Percentiles rank a stretch among this genome's conserved stretches.
Evolutionary conservation across 64 coral and sea anemone genomes (phyloP).

Genomic region (Trachythela sp.): DNA sequence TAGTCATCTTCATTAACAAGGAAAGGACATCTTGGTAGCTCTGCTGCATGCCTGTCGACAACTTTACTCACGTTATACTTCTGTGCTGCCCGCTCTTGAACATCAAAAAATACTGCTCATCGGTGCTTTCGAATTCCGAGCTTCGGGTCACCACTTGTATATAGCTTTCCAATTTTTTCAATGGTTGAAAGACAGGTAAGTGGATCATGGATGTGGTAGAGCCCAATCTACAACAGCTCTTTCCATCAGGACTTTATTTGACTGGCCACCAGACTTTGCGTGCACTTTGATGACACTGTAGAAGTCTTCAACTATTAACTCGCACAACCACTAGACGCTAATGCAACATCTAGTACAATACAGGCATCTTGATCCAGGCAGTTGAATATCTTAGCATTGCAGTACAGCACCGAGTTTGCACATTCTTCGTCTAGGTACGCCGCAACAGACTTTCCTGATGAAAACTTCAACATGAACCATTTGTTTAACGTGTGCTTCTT

Average conservation of each 20-base stretch:
- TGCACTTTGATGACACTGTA: slow-evolving; percentile 1
- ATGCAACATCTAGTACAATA: neutral
- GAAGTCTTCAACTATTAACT: neutral
- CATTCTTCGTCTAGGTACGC: neutral
- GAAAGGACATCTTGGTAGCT: neutral
- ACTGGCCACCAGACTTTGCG: neutral
- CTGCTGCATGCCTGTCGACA: neutral
- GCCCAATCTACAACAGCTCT: slow-evolving; percentile 15
- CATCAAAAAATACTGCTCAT: neutral
- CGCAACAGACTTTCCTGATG: neutral
- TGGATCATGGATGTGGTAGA: neutral
- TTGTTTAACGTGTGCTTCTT: neutral
- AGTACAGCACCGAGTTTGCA: neutral
- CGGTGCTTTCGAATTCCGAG: slow-evolving; percentile 2
- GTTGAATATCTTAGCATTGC: neutral
- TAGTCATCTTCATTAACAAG: neutral
- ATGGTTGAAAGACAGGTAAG: neutral
- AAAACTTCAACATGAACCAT: neutral
- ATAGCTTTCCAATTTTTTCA: neutral
- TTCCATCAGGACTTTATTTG: slow-evolving; percentile 12
- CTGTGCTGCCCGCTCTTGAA: neutral
- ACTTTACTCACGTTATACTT: slow-evolving; percentile 1
- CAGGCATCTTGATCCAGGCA: neutral
- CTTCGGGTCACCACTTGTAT: neutral
- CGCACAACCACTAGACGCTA: neutral